These are phyloP conservation scores for Belonocnema kinseyi DNA, from an alignment of 1,140 invertebrate genomes.

Conservation along the genomic window DNA sequence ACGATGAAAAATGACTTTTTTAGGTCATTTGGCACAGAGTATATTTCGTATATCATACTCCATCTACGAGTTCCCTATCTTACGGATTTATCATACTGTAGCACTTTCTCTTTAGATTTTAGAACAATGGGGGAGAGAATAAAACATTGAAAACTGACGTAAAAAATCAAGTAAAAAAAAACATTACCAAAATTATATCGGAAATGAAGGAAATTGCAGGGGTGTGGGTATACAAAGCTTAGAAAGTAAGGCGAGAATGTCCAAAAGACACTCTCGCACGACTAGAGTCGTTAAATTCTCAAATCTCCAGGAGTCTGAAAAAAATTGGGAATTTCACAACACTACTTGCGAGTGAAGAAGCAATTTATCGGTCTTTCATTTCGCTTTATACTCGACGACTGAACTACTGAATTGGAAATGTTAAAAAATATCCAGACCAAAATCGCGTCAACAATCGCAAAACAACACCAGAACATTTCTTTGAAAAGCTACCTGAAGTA, in stretches of 20 bases:
- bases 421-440: neutral
- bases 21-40: conserved; percentile 68
- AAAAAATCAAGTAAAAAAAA: conserved; percentile 39
- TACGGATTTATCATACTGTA: conserved; percentile 57
- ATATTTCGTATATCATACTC: conserved; percentile 64
- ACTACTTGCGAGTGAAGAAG: conserved; percentile 10
- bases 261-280: neutral
- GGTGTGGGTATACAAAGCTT: conserved; percentile 27
- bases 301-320: neutral
- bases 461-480: conserved; percentile 16
- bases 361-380: neutral
- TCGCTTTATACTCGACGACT: neutral
- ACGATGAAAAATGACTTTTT: conserved; percentile 42
- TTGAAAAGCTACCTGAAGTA: conserved; percentile 43
- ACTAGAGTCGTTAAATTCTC: conserved; percentile 21
- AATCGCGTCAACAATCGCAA: neutral
- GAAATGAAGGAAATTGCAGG: neutral
- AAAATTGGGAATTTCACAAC: conserved; percentile 19
- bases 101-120: conserved; percentile 52
- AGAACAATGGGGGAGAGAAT: conserved; percentile 41
- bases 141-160: conserved; percentile 32
- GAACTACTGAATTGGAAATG: neutral
- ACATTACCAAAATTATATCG: conserved; percentile 36
- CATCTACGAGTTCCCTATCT: conserved; percentile 60
- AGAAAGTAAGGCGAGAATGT: conserved; percentile 30